Evolutionary conservation across 2,113 vertebrate genomes (phyloP).

Genomic region (Polyodon spathula): DNA sequence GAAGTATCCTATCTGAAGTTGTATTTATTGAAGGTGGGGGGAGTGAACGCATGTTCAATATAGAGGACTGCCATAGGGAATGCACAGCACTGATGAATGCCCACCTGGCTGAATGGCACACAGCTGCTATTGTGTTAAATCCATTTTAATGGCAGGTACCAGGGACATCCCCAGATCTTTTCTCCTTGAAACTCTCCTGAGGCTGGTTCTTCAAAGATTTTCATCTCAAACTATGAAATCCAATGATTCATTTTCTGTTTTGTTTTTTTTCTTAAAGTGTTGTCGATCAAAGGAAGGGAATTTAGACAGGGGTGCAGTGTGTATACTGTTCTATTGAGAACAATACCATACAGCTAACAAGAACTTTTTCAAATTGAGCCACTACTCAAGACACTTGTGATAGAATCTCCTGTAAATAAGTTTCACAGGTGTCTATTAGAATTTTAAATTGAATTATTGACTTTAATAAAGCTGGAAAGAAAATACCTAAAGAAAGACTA

Average conservation of each 20-base stretch:
- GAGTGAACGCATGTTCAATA: neutral
- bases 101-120: constrained; percentile 21
- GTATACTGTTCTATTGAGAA: too few relatives aligned
- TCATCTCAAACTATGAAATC: constrained; percentile 11
- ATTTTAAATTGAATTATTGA: too few relatives aligned
- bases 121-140: constrained; percentile 40
- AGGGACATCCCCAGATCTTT: constrained; percentile 21
- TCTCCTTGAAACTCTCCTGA: constrained; percentile 15
- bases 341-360: too few relatives aligned
- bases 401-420: too few relatives aligned
- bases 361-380: too few relatives aligned
- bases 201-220: constrained; percentile 15
- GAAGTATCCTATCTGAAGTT: neutral
- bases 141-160: constrained; percentile 33
- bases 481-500: too few relatives aligned
- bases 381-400: too few relatives aligned
- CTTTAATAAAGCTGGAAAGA: too few relatives aligned
- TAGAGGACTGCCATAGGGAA: neutral
- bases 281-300: too few relatives aligned
- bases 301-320: constrained; percentile 2
- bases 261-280: constrained; percentile 9
- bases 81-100: constrained; percentile 31
- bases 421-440: too few relatives aligned
- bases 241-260: neutral
- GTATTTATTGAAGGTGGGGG: neutral